Percentiles rank a stretch among this genome's conserved stretches.
phyloP scores from a whole-genome alignment of 2,113 vertebrate species.

The Paraplagusia blochii region DNA sequence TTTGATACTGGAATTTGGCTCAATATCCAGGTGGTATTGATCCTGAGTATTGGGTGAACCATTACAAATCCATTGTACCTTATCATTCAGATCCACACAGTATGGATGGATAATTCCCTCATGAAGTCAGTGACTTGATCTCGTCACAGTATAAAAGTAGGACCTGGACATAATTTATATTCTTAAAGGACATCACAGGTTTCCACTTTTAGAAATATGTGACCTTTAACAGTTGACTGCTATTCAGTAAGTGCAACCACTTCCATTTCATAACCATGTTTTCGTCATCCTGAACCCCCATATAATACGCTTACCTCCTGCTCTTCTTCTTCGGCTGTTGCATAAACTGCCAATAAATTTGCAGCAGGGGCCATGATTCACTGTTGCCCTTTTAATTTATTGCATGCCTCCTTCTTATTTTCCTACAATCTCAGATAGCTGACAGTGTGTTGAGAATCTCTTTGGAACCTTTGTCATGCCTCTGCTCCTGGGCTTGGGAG shows the following conservation, averaged over 20 bases:
- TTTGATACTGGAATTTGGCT: no score
- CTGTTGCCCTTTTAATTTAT: constrained; percentile 38
- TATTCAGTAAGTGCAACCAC: constrained; percentile 32
- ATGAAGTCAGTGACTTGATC: no score
- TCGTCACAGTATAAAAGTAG: not conserved
- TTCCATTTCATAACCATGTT: constrained; percentile 14
- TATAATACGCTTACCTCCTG: constrained; percentile 21
- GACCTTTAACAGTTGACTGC: constrained; percentile 40
- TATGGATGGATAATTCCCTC: no score
- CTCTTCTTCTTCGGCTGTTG: constrained; percentile 30
- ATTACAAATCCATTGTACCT: no score
- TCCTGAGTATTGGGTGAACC: no score
- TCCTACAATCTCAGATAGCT: constrained; percentile 40
- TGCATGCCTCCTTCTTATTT: constrained; percentile 17
- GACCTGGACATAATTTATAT: not conserved
- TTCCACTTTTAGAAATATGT: not conserved
- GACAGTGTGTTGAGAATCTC: constrained; percentile 30
- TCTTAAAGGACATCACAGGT: not conserved
- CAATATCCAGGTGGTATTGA: no score
- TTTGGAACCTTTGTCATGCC: constrained; percentile 45
- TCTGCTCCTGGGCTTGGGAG: constrained; percentile 26
- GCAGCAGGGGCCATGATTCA: constrained; percentile 24
- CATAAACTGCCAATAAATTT: constrained; percentile 37
- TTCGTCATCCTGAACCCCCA: constrained; percentile 7
- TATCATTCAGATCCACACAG: no score